phyloP scores from a whole-genome alignment of 2,888 invertebrate genomes.

The Patella depressa region DNA sequence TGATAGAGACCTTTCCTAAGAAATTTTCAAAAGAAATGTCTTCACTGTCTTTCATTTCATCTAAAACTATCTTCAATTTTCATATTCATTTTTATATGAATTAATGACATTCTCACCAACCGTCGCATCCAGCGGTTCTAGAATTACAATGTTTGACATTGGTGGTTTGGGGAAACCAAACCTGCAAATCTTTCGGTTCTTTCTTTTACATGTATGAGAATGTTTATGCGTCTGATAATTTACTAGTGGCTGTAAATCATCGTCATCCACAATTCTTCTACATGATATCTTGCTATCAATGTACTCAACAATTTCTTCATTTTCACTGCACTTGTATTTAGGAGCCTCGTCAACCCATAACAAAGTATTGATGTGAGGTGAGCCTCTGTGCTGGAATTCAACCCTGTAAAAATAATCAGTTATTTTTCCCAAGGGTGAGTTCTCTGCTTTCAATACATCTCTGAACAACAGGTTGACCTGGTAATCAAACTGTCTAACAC shows the following conservation, averaged over 20 bases:
- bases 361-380: slow-evolving; percentile 45
- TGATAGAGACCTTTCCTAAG: neutral
- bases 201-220: too few species aligned
- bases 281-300: slow-evolving; percentile 32
- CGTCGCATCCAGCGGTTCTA: slow-evolving; percentile 13
- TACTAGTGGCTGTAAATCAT: neutral
- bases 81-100: too few species aligned
- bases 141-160: neutral
- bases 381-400: slow-evolving; percentile 52
- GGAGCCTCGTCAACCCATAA: slow-evolving; percentile 42
- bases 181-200: neutral
- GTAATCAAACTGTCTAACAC: slow-evolving; percentile 46
- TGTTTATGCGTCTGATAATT: too few species aligned
- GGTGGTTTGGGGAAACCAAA: slow-evolving; percentile 13
- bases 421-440: slow-evolving; percentile 39
- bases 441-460: slow-evolving; percentile 13
- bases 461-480: slow-evolving; percentile 38
- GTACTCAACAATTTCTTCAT: slow-evolving; percentile 32
- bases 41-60: too few species aligned
- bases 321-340: slow-evolving; percentile 27
- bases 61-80: neutral
- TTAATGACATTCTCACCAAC: too few species aligned
- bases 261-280: slow-evolving; percentile 26
- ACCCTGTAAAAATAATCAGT: slow-evolving; percentile 41
- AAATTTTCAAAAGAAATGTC: neutral